phyloP scores from a whole-genome alignment of 2,113 vertebrate species.

The Salvator merianae region DNA sequence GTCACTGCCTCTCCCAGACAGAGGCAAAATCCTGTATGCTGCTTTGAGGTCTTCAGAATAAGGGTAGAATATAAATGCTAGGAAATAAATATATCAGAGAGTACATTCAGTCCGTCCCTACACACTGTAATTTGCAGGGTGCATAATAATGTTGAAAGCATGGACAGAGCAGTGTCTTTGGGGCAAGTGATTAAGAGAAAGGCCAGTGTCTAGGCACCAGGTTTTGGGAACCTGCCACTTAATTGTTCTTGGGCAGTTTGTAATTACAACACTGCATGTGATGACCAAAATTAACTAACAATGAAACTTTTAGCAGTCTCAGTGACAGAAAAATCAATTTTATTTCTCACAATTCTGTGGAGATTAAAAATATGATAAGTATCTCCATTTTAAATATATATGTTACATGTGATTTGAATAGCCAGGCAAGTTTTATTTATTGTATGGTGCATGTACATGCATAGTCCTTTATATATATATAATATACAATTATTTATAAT shows the following conservation, averaged over 20 bases:
- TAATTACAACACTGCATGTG: background rate
- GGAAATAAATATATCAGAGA: background rate
- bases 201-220: background rate
- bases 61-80: too few species aligned
- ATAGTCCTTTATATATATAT: constrained; percentile 63
- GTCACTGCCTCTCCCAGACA: too few species aligned
- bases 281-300: background rate
- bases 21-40: too few species aligned
- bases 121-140: background rate
- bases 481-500: too few species aligned
- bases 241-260: background rate
- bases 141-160: background rate
- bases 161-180: background rate
- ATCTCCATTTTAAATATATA: constrained; percentile 48
- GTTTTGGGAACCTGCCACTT: background rate
- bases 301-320: constrained; percentile 3
- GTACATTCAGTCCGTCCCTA: background rate
- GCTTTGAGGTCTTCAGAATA: too few species aligned
- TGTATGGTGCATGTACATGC: background rate
- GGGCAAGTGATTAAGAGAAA: background rate
- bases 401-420: constrained; percentile 53
- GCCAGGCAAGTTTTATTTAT: constrained; percentile 54
- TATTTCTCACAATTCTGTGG: background rate
- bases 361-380: background rate
- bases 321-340: background rate